These are phyloP conservation scores for Heterodera schachtii DNA, from an alignment of 1,140 invertebrate species.

Conservation along the genomic window DNA sequence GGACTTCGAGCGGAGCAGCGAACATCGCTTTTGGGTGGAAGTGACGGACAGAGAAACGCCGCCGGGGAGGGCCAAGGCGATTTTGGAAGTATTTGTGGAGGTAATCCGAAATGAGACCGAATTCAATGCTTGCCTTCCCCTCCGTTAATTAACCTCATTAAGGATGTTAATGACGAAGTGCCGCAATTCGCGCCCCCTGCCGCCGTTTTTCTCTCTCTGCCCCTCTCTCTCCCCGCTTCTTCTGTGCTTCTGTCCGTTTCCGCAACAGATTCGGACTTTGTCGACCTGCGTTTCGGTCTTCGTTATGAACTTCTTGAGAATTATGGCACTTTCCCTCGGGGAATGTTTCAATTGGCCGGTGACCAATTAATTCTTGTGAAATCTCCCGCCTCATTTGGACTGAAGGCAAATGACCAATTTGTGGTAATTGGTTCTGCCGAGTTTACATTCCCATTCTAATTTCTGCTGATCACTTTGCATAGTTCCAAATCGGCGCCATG, in stretches of 20 bases:
- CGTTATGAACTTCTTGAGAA: neutral
- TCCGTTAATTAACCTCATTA: neutral
- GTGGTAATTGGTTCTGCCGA: neutral
- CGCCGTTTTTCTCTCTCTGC: neutral
- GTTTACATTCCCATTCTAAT: neutral
- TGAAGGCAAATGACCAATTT: neutral
- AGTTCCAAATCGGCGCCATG: conserved; percentile 3
- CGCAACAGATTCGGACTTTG: neutral
- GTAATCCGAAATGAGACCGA: neutral
- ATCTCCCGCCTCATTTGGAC: neutral
- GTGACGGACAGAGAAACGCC: neutral
- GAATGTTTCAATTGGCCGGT: neutral
- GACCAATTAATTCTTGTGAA: neutral
- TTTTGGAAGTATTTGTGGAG: conserved; percentile 8
- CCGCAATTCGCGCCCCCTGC: neutral
- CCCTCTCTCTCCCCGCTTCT: neutral
- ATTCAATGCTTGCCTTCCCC: neutral
- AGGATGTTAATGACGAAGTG: conserved; percentile 5
- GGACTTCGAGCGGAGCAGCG: neutral
- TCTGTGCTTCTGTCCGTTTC: neutral
- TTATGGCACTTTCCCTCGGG: neutral
- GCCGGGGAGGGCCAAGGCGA: neutral
- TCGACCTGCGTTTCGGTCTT: neutral
- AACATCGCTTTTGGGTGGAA: neutral
- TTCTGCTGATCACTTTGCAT: neutral